phyloP scores from a whole-genome alignment of 2,113 vertebrate species.

The Emberiza fucata region DNA sequence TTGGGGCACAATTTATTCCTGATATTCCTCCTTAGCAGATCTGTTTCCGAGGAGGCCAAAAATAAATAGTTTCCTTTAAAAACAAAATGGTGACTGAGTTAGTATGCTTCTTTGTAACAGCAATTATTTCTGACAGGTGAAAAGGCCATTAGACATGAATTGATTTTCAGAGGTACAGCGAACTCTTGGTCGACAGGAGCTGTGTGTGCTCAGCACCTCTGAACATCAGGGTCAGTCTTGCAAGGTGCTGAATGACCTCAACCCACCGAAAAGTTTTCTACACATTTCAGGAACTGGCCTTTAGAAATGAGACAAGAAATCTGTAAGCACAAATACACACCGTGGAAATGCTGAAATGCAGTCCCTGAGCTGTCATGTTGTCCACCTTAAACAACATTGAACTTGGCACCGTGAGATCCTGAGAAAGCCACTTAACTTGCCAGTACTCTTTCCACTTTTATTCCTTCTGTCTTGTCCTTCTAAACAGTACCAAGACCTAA shows the following conservation, averaged over 20 bases:
- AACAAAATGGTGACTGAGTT: conserved; percentile 27
- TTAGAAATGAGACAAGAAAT: conserved; percentile 31
- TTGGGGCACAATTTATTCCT: conserved; percentile 22
- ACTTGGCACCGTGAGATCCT: not conserved
- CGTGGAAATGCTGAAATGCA: not conserved
- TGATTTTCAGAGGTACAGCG: conserved; percentile 34
- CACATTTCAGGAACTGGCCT: not conserved
- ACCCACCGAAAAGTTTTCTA: not conserved
- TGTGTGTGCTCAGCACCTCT: conserved; percentile 8
- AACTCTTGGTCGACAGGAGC: not conserved
- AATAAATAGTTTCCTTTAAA: conserved; percentile 34
- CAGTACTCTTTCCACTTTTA: not conserved
- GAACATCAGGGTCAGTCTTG: conserved; percentile 7
- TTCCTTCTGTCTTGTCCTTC: not conserved
- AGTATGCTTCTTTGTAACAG: conserved; percentile 27
- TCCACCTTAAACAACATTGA: not conserved
- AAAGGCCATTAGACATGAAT: conserved; percentile 49
- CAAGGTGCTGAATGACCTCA: conserved; percentile 21
- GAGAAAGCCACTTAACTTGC: not conserved
- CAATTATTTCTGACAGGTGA: conserved; percentile 56
- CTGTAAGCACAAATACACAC: not conserved
- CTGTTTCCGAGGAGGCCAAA: not conserved
- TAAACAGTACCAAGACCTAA: not conserved
- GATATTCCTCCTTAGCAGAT: not conserved
- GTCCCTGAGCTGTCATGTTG: not conserved